Evolutionary conservation across 2,888 invertebrate species (phyloP), one percentile per base, ranked within the genome.

Genomic region (Sabatieria punctata): DNA sequence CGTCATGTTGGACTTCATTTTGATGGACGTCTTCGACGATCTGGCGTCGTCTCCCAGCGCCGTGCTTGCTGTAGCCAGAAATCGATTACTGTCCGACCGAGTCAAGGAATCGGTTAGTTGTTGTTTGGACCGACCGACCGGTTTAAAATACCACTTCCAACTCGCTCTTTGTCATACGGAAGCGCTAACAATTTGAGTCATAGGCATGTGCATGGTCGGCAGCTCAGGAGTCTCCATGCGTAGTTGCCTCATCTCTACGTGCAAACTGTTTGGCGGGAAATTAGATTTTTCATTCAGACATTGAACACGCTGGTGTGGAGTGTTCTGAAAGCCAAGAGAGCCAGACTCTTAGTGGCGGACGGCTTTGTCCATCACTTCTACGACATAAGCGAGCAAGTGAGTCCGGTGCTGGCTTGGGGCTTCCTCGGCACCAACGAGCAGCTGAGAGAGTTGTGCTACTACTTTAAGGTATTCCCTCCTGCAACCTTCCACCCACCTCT

Each of bases 291-390:
- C 18, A 2, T 35, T 35, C 41, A 82, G 79, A 89, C 91, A 2
- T 71, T 91, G 35, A 80, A 84, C 21, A 95, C 93, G 19, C 88
- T 93, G 1, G 85, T 93, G 2, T 95, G 93, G 93, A 91, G 91
- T 0, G 86, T 95, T 26, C 73, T 95, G 50, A 86, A 88, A 69
- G 86, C 91, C 1, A 97, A 97, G 68, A 75, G 85, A 51, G 77
- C 85, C 52, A 80, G 88, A 76, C 73, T 95, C 6, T 56, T 71
- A 67, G 80, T 79, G 66, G 81, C 83, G 1, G 78, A 84, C 62
- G 97, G 97, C 0, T 97, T 97, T 70, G 84, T 95, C 77, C 78
- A 88, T 2, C 89, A 91, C 66, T 97, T 97, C 72, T 97, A 97
- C 69, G 80, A 82, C n/a, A 82, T 97, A 60, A 64, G 66, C 13